Percentiles rank a stretch among this genome's conserved stretches.
Evolutionary conservation across 2,113 vertebrate species (phyloP).

Genomic region (Rhinolophus sinicus): DNA sequence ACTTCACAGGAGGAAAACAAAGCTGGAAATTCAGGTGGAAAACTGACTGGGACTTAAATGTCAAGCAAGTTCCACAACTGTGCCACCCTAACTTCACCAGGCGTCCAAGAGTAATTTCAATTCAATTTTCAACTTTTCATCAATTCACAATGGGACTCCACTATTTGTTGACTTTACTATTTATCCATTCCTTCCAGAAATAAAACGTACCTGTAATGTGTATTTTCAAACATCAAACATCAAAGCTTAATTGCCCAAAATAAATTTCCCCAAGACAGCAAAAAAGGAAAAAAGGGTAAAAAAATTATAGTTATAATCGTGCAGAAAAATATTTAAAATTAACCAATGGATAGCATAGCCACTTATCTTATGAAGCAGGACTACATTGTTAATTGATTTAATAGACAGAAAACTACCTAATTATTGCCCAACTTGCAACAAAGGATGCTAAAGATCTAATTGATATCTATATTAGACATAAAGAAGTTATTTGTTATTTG

Average conservation of each 20-base stretch:
- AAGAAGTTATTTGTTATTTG: not conserved
- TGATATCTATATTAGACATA: not conserved
- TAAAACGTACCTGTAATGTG: not conserved
- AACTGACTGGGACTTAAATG: not conserved
- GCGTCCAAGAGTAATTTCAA: not conserved
- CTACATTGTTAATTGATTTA: not conserved
- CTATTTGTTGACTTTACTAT: not conserved
- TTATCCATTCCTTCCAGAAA: not conserved
- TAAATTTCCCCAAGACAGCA: conserved; percentile 28
- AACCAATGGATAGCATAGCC: not conserved
- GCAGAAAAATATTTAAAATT: conserved; percentile 17
- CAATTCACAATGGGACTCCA: conserved; percentile 8
- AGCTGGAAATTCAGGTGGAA: not conserved
- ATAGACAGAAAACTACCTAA: not conserved
- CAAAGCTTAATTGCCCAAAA: not conserved
- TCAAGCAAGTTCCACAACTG: not conserved
- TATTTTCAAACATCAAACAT: conserved; percentile 14
- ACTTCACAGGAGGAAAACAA: not conserved
- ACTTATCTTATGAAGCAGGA: not conserved
- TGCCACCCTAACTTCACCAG: not conserved
- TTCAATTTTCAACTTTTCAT: conserved; percentile 36
- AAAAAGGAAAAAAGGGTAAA: not conserved
- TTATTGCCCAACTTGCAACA: not conserved
- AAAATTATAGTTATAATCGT: conserved; percentile 3
- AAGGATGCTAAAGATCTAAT: not conserved